Percentiles rank a stretch among this genome's conserved stretches.
These are phyloP conservation scores for Anisognathus igniventris DNA, from an alignment of 2,797 vertebrate species.

Conservation along the genomic window DNA sequence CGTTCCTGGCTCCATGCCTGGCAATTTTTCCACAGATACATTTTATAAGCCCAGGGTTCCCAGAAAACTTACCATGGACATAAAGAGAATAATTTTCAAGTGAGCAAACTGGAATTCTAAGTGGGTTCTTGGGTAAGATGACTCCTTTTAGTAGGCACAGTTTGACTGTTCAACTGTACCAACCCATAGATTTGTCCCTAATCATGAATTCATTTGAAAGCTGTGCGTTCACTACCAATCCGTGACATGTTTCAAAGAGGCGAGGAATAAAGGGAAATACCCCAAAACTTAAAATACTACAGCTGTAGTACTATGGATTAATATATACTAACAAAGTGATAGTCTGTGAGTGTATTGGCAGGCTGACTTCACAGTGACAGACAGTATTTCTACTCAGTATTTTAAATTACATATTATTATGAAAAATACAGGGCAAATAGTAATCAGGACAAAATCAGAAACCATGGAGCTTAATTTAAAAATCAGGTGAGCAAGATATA, in stretches of 20 bases:
- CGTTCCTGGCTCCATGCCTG: accelerated
- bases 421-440: not conserved
- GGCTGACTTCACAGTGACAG: not conserved
- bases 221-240: not conserved
- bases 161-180: not conserved
- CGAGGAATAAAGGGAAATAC: not conserved
- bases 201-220: not conserved
- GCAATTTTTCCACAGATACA: accelerated
- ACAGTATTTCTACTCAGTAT: not conserved
- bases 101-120: not conserved
- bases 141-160: not conserved
- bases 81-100: not conserved
- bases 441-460: not conserved
- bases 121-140: not conserved
- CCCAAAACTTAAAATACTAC: not conserved
- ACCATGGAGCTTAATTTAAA: not conserved
- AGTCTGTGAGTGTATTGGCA: not conserved
- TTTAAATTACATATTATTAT: not conserved
- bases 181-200: not conserved
- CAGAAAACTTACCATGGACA: not conserved
- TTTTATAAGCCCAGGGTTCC: not conserved
- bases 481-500: not conserved
- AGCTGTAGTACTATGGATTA: not conserved
- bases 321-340: not conserved
- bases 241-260: not conserved